Percentiles rank a stretch among this genome's conserved stretches.
Evolutionary conservation across 2,113 vertebrate species (phyloP).

Genomic region (Ochotona curzoniae): DNA sequence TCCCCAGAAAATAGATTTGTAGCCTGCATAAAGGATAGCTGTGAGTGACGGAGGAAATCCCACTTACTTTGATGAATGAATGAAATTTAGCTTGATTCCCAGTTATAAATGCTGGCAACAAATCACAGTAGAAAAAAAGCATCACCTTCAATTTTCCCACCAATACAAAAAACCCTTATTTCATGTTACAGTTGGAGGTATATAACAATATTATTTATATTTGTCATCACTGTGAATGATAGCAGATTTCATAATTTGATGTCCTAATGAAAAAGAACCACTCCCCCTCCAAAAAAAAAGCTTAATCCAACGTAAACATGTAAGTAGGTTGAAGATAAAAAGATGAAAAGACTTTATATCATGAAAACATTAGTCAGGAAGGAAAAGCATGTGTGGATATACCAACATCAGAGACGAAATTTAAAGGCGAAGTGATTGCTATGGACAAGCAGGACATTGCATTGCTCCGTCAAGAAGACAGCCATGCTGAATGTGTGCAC

Average conservation of each 20-base stretch:
- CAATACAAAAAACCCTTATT: background rate
- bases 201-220: conserved; percentile 18
- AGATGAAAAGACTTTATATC: background rate
- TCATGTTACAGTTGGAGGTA: background rate
- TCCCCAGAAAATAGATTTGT: background rate
- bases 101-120: background rate
- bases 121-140: background rate
- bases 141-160: background rate
- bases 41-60: conserved; percentile 4
- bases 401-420: background rate
- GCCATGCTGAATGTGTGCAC: background rate
- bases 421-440: background rate
- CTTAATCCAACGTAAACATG: background rate
- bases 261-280: background rate
- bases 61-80: conserved; percentile 16
- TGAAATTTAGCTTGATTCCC: conserved; percentile 30
- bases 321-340: background rate
- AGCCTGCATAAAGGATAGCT: background rate
- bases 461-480: background rate
- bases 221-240: conserved; percentile 45
- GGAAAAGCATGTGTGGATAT: background rate
- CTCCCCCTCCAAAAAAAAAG: background rate
- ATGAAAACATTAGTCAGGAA: background rate
- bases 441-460: background rate
- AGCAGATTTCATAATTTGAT: conserved; percentile 38